phyloP scores from a whole-genome alignment of 30 jellyfish, hydroid and myxozoan species.

The Pseudorhiza aurosa region DNA sequence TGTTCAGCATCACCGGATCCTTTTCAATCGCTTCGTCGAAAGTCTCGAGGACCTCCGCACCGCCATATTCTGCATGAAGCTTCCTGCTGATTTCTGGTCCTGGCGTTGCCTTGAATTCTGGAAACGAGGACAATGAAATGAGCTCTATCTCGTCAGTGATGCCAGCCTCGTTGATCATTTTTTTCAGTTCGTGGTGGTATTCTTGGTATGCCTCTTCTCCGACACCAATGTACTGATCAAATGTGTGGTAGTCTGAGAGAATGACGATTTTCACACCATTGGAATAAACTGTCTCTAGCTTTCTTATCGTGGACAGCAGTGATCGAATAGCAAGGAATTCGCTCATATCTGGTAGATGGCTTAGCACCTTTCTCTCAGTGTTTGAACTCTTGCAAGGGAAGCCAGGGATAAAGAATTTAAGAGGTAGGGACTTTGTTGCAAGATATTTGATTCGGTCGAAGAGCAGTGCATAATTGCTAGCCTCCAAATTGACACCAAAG shows the following conservation, averaged over 20 bases:
- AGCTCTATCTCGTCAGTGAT: slow-evolving; percentile 47
- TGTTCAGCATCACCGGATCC: slow-evolving; percentile 16
- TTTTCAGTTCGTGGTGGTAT: slow-evolving; percentile 30
- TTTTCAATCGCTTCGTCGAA: slow-evolving; percentile 18
- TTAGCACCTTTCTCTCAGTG: slow-evolving; percentile 36
- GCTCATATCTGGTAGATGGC: slow-evolving; percentile 31
- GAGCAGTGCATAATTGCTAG: slow-evolving; percentile 6
- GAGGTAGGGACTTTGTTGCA: not conserved
- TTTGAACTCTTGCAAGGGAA: slow-evolving; percentile 65
- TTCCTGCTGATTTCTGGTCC: slow-evolving; percentile 1
- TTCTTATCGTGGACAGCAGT: slow-evolving; percentile 33
- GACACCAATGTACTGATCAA: slow-evolving; percentile 61
- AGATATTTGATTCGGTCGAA: not conserved
- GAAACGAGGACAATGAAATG: slow-evolving; percentile 33
- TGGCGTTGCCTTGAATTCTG: slow-evolving; percentile 38
- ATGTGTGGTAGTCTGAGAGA: slow-evolving; percentile 64
- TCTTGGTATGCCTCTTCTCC: slow-evolving; percentile 35
- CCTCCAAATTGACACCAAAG: not conserved
- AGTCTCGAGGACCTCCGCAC: not conserved
- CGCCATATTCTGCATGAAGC: slow-evolving; percentile 35
- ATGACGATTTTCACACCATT: slow-evolving; percentile 41
- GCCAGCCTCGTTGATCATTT: slow-evolving; percentile 34
- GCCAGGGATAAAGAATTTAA: slow-evolving; percentile 55
- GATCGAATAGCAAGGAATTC: slow-evolving; percentile 45
- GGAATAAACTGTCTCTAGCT: slow-evolving; percentile 39